These are phyloP conservation scores for Pentamera pediparva DNA, from an alignment of 53 echinoderm and acorn worm genomes.

Conservation along the genomic window DNA sequence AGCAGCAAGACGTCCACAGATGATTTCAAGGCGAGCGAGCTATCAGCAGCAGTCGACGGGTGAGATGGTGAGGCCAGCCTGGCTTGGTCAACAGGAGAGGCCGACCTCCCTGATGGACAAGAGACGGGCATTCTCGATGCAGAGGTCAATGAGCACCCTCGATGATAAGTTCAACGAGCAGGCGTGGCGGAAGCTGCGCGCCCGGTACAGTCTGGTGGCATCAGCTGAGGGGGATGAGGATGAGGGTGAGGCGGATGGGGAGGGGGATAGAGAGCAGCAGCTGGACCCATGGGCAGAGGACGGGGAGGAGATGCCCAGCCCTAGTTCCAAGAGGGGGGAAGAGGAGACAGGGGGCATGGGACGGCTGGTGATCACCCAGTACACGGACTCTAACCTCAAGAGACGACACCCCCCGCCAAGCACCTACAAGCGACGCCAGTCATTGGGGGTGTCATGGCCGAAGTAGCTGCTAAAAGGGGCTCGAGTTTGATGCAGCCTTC, in stretches of 20 bases:
- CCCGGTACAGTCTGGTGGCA: slow-evolving; percentile 8
- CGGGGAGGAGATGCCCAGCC: neutral
- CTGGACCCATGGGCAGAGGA: neutral
- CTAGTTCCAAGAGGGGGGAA: too few relatives aligned
- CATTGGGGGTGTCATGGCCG: slow-evolving; percentile 1
- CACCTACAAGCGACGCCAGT: neutral
- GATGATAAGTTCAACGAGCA: slow-evolving; percentile 24
- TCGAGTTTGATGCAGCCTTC: too few relatives aligned
- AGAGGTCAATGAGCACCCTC: slow-evolving; percentile 11
- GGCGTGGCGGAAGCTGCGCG: slow-evolving; percentile 18
- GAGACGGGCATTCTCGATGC: neutral
- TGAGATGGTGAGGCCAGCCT: neutral
- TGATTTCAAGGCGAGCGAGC: too few relatives aligned
- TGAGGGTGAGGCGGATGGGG: neutral
- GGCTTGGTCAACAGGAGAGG: neutral
- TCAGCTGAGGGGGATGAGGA: neutral
- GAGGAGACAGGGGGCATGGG: neutral
- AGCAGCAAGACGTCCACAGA: neutral
- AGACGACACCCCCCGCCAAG: slow-evolving; percentile 9
- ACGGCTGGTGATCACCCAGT: neutral
- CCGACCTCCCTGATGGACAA: neutral
- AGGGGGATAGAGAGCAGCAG: neutral
- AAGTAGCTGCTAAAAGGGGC: too few relatives aligned
- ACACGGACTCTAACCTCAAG: neutral
- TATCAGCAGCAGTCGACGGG: neutral